Evolutionary conservation across 2,113 vertebrate species (phyloP), one percentile per base, ranked within the genome.

Genomic region (Phylloscopus trochilus): DNA sequence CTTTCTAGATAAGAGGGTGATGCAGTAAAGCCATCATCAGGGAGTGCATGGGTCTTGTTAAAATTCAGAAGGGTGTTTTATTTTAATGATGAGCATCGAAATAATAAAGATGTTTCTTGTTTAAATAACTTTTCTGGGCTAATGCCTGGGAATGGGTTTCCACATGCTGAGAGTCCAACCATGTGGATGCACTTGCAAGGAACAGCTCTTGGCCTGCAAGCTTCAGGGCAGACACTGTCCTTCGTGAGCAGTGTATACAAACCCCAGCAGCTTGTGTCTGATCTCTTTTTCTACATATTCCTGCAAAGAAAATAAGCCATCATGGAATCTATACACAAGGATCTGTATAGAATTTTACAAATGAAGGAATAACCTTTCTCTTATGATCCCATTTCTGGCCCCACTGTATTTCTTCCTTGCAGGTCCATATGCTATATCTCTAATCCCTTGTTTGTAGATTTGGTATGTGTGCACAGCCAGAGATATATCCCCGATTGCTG

Each of bases 391-490:
- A 58, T 90, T 92, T 76, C 83, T 72, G 64, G 70, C 62, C 62
- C 47, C 35, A 6, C 37, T 85, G 39, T 46, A 26, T 78, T 74
- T 66, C 87, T 90, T 59, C 47, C 74, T 64, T 64, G 44, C 55
- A 68, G 69, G 79, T 86, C 91, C 62, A 13, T 69, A 60, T 72
- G 73, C 85, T 67, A 0, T 52, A 44, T 93, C 74, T 88, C 62
- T 96, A 94, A 84, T 96, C 78, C 75, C 49, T 79, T 75, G 87
- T 92, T 52, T 85, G 89, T 28, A 46, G 87, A 79, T 79, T 82
- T 91, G 62, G 67, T 53, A 20, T 87, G 47, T 72, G 59, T 74
- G 86, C 75, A 47, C 15, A 85, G 74, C 87, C 66, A 93, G 80
- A 92, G 94, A 79, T 81, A 43, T 3, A 94, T 93, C 77, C 89